Evolutionary conservation across 2,797 vertebrate genomes (phyloP).

Genomic region (Chrosomus eos): DNA sequence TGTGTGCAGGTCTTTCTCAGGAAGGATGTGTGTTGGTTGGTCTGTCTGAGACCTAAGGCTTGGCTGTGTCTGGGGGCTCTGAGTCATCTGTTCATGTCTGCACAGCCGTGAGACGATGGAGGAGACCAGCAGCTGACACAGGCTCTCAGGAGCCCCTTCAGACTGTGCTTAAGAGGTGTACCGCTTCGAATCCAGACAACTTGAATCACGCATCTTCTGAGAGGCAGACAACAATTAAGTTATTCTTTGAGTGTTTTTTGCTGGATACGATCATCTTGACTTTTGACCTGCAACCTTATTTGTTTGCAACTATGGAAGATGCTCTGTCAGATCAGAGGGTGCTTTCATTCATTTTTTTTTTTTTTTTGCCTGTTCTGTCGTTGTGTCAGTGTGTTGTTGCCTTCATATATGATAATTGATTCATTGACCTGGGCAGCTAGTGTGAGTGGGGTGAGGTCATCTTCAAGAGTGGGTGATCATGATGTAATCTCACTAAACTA

Average conservation of each 20-base stretch:
- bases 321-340: neutral
- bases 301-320: neutral
- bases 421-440: conserved; percentile 36
- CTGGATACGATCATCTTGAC: neutral
- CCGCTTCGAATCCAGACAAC: conserved; percentile 15
- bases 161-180: conserved; percentile 14
- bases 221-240: neutral
- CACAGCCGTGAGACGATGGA: conserved; percentile 10
- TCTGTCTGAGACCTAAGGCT: conserved; percentile 47
- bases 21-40: conserved; percentile 37
- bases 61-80: conserved; percentile 45
- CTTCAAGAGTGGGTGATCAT: conserved; percentile 17
- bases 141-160: neutral
- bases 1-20: conserved; percentile 29
- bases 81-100: conserved; percentile 57
- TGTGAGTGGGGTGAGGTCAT: conserved; percentile 46
- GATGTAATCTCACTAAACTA: conserved; percentile 9
- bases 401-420: conserved; percentile 44
- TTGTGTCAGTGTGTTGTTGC: neutral
- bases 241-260: neutral
- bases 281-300: neutral
- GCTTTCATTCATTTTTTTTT: neutral
- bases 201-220: neutral
- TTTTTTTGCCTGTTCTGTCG: neutral
- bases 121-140: conserved; percentile 54